A percentile compares a stretch with the other conserved stretches of the same genome.
These are phyloP conservation scores for Lepidurus packardi DNA, from an alignment of 1,140 invertebrate species.

Conservation along the genomic window DNA sequence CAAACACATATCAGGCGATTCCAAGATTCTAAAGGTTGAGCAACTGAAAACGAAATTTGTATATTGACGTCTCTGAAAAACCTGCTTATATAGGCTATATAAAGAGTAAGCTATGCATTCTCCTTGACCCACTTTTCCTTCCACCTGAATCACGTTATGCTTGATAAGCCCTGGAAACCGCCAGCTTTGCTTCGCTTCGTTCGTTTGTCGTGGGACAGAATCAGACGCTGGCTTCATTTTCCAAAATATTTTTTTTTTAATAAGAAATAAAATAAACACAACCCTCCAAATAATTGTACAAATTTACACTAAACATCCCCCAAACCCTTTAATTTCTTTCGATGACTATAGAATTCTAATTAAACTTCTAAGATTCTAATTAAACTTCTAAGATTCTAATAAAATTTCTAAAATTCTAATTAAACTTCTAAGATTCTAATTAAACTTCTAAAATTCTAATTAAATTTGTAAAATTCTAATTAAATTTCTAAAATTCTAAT, in stretches of 20 bases:
- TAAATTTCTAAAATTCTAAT: too few species aligned
- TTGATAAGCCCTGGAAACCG: conserved; percentile 9
- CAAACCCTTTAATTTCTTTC: neutral
- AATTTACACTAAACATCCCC: neutral
- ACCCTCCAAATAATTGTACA: neutral
- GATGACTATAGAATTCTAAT: too few species aligned
- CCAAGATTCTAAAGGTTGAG: neutral
- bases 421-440: too few species aligned
- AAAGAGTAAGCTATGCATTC: neutral
- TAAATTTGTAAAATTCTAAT: too few species aligned
- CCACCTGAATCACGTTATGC: conserved; percentile 21
- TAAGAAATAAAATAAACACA: neutral
- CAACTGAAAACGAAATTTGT: neutral
- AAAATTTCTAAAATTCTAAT: too few species aligned
- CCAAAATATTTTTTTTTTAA: neutral
- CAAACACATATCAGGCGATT: neutral
- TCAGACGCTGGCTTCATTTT: neutral
- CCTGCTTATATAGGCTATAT: neutral
- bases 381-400: too few species aligned
- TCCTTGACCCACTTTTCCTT: conserved; percentile 21
- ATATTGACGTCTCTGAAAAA: neutral
- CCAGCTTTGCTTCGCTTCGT: neutral
- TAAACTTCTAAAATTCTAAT: too few species aligned
- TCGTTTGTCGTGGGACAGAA: neutral
- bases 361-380: too few species aligned